phyloP scores from a whole-genome alignment of 2,888 invertebrate genomes.

The Tachina lurida region DNA sequence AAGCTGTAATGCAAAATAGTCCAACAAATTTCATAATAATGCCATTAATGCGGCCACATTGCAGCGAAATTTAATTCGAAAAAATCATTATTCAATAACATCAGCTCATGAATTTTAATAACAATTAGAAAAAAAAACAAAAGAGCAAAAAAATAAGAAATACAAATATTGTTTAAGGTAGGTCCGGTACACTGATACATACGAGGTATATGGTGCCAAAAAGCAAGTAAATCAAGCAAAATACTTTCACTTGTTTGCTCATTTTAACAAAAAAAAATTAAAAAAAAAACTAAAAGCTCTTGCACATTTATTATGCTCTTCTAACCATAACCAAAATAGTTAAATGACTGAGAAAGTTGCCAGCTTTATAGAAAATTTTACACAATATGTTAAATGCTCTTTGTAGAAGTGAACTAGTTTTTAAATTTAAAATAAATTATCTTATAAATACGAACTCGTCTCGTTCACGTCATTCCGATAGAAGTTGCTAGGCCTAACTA shows the following conservation, averaged over 20 bases:
- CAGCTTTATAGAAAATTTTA: not conserved
- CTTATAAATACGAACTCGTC: too few relatives aligned
- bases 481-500: too few relatives aligned
- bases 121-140: not conserved
- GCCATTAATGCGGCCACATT: not conserved
- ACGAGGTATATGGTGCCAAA: conserved; percentile 45
- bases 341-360: conserved; percentile 4
- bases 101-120: conserved; percentile 63
- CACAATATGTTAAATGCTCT: not conserved
- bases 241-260: conserved; percentile 78
- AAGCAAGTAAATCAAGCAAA: conserved; percentile 57
- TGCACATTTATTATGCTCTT: conserved; percentile 33
- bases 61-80: not conserved
- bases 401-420: too few relatives aligned
- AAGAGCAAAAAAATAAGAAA: not conserved
- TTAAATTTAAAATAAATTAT: too few relatives aligned
- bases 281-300: conserved; percentile 17
- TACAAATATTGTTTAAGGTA: conserved; percentile 63
- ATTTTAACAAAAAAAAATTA: conserved; percentile 4
- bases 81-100: conserved; percentile 29
- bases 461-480: too few relatives aligned
- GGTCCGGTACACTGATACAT: conserved; percentile 70
- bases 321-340: conserved; percentile 23
- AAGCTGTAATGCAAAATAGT: conserved; percentile 27
- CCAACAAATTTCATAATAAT: conserved; percentile 53